A percentile compares a stretch with the other conserved stretches of the same genome.
phyloP scores from a whole-genome alignment of 2,113 vertebrate species.

The Gracilinanus agilis region DNA sequence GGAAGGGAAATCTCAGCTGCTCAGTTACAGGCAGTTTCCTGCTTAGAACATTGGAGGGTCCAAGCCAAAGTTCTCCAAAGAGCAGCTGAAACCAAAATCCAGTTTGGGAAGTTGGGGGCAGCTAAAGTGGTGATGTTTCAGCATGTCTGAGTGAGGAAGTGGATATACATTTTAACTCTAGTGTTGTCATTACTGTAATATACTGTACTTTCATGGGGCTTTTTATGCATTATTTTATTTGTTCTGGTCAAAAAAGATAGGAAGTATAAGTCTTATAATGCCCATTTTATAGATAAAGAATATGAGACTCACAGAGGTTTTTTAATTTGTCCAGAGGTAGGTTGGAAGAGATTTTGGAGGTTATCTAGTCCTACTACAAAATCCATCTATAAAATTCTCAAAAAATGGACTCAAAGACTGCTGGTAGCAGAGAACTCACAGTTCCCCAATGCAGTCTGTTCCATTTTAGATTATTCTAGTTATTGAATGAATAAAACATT shows the following conservation, averaged over 20 bases:
- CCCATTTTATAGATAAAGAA: neutral
- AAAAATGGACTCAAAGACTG: neutral
- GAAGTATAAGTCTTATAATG: neutral
- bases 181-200: neutral
- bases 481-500: neutral
- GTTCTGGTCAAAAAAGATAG: neutral
- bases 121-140: neutral
- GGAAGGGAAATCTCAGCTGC: slow-evolving; percentile 25
- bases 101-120: slow-evolving; percentile 4
- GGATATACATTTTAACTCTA: neutral
- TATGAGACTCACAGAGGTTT: neutral
- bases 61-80: neutral
- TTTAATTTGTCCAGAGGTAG: neutral
- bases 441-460: neutral
- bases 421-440: neutral
- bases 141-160: neutral
- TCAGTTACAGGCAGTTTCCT: neutral
- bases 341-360: neutral
- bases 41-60: neutral
- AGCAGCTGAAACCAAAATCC: neutral
- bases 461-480: neutral
- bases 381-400: neutral
- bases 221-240: neutral
- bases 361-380: neutral
- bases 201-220: neutral